Base-by-base conservation (phyloP, 2,113 vertebrate genomes). In the Neolamprologus longior region DNA sequence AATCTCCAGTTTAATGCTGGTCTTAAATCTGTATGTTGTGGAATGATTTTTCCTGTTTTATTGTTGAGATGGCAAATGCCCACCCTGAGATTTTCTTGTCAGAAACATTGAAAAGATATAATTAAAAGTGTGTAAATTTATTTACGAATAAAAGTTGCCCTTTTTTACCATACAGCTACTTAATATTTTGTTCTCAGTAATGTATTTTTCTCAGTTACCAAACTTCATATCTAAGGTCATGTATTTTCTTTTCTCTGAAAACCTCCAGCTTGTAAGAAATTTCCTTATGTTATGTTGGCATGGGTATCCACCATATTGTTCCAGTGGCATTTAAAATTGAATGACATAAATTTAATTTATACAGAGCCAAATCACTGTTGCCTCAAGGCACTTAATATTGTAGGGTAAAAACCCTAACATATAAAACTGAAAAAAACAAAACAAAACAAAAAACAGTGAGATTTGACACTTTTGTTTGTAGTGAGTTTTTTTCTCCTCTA, bases 331-430 rank as follows among this genome's bases (percentile, higher is more conserved):
- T 40, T 37, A 37, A 21, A 68, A 40, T 66, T 66, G 19, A 40
- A 35, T 40, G 33, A 21, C 63, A 40, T 68, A 9, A 6, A 68
- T 37, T n/a, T 13, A 12, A 66, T 66, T 37, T 37, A 37, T 37
- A n/a, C 3, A 13, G 17, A 12, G 10, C 17, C 33, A 66, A 66
- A 66, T n/a, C 17, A 2, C 10, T 0, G 1, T 37, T 66, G 33
- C 19, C 10, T 37, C 19, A 37, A 37, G 19, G 33, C 33, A 66
- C 0, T 63, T 63, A 35, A 35, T 66, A 37, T 66, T 66, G 10
- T 66, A 5, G 31, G 61, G 19, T n/a, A 66, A n/a, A 66, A 37
- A 66, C 0, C 10, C 17, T 0, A 35, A n/a, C 9, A 35, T n/a
- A n/a, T 35, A 66, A 35, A 66, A 66, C 61, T 33, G 61, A 2